These are phyloP conservation scores for Spheniscus humboldti DNA, from an alignment of 2,797 vertebrate genomes.

Conservation along the genomic window DNA sequence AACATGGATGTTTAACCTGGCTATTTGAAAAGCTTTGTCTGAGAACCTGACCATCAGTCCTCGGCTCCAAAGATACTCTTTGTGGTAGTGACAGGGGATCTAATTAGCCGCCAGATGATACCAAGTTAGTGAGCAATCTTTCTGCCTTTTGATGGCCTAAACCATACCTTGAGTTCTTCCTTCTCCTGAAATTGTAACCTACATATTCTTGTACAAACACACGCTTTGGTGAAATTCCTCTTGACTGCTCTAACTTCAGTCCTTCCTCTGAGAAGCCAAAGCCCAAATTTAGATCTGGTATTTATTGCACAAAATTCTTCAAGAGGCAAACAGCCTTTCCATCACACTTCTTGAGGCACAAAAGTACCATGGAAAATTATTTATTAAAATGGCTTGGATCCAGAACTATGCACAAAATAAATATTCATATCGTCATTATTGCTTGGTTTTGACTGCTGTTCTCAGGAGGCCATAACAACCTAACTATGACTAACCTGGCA, in stretches of 20 bases:
- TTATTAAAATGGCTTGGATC: constrained; percentile 53
- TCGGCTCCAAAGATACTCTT: not conserved
- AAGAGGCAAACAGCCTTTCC: not conserved
- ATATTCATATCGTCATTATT: constrained; percentile 69
- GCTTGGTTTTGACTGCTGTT: constrained; percentile 56
- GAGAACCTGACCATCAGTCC: not conserved
- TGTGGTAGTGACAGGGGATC: not conserved
- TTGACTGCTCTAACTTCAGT: not conserved
- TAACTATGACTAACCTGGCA: constrained; percentile 53
- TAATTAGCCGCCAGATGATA: not conserved
- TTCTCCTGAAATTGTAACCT: not conserved
- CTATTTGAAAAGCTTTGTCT: not conserved
- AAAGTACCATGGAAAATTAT: constrained; percentile 15
- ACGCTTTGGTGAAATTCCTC: not conserved
- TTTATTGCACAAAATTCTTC: not conserved
- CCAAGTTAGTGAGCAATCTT: not conserved
- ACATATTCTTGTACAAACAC: not conserved
- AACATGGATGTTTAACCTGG: not conserved
- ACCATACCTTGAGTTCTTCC: not conserved
- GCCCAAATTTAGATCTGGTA: not conserved
- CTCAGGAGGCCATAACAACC: constrained; percentile 57
- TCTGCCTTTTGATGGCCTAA: not conserved
- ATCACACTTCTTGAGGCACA: not conserved
- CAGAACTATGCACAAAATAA: constrained; percentile 58
- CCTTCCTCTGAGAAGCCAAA: not conserved